Conservation (phyloP, 35 echinoderm and acorn worm genomes). For the Eucidaris tribuloides region DNA sequence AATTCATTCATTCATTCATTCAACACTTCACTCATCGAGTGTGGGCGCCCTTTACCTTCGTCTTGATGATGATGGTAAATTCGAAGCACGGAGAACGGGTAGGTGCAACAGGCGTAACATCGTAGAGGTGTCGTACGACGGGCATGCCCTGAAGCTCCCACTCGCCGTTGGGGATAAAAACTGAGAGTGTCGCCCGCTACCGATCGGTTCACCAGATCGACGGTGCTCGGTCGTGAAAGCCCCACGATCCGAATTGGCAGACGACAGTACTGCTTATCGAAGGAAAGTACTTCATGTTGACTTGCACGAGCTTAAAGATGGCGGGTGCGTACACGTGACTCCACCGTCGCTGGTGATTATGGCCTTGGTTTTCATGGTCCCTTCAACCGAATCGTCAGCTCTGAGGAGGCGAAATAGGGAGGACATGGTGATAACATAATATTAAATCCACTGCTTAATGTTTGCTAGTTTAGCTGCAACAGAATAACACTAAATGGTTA, state of each 20-base stretch:
- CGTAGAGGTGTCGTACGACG: slow-evolving; percentile 10
- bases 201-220: slow-evolving; percentile 67
- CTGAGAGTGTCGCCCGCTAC: slow-evolving; percentile 50
- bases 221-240: slow-evolving; percentile 48
- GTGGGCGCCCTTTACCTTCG: slow-evolving; percentile 5
- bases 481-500: too few relatives aligned
- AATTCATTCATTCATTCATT: too few relatives aligned
- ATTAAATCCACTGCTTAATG: too few relatives aligned
- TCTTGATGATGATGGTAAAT: slow-evolving; percentile 59
- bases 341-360: slow-evolving; percentile 47
- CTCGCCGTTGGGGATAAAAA: slow-evolving; percentile 81
- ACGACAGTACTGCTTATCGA: slow-evolving; percentile 74
- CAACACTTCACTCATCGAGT: too few relatives aligned
- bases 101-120: slow-evolving; percentile 75
- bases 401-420: too few relatives aligned
- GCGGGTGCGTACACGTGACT: slow-evolving; percentile 81
- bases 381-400: slow-evolving; percentile 74
- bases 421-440: too few relatives aligned
- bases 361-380: slow-evolving; percentile 82
- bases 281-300: slow-evolving; percentile 88
- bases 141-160: slow-evolving; percentile 77
- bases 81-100: slow-evolving; percentile 68
- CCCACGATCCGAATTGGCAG: slow-evolving; percentile 90
- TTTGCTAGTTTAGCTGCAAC: too few relatives aligned
- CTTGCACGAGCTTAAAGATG: slow-evolving; percentile 89